Evolutionary conservation across 1,140 invertebrate species (phyloP).

Genomic region (Euura lappo): DNA sequence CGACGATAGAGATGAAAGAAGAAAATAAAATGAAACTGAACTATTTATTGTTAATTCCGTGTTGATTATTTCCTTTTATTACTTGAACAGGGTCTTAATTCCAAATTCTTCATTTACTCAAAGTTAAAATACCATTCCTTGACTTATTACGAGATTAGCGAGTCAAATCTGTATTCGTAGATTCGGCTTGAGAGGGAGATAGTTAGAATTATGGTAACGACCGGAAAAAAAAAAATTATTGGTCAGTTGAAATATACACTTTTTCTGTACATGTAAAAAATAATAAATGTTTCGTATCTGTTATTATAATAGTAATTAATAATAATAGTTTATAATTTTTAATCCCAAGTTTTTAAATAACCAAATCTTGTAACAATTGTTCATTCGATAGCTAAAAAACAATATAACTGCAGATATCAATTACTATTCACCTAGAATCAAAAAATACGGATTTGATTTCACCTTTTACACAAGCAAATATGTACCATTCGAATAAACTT

Average conservation of each 20-base stretch:
- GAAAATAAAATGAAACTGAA: neutral
- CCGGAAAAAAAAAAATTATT: neutral
- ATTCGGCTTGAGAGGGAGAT: neutral
- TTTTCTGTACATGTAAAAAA: neutral
- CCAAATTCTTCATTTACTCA: neutral
- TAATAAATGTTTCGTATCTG: too few relatives aligned
- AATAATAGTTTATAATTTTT: too few relatives aligned
- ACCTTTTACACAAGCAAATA: neutral
- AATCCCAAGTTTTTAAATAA: too few relatives aligned
- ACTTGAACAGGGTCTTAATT: neutral
- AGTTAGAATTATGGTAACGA: neutral
- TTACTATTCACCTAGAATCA: neutral
- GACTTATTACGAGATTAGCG: neutral
- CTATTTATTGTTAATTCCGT: neutral
- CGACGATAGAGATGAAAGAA: too few relatives aligned
- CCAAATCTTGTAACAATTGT: neutral
- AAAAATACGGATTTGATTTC: neutral
- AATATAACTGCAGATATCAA: neutral
- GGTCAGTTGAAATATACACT: neutral
- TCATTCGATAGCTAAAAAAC: neutral
- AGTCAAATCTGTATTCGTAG: neutral
- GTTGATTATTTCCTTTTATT: neutral
- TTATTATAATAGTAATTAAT: too few relatives aligned
- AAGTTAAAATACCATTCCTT: neutral
- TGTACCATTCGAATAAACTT: slow-evolving; percentile 6